These are phyloP conservation scores for Stenodera caucasica DNA, from an alignment of 2,888 invertebrate species.

Conservation along the genomic window DNA sequence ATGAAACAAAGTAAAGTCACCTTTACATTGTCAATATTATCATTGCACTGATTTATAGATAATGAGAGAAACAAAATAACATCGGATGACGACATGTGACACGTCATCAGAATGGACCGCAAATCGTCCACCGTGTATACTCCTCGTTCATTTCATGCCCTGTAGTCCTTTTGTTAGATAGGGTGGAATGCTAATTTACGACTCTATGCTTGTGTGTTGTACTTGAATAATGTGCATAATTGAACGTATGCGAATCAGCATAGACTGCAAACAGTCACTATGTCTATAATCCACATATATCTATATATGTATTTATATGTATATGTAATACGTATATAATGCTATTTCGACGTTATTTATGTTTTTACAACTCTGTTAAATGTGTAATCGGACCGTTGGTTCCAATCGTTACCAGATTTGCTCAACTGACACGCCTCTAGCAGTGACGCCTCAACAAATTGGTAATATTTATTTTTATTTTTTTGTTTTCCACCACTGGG, in stretches of 20 bases:
- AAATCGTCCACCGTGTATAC: conserved; percentile 38
- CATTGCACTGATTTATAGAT: not conserved
- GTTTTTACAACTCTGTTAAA: conserved; percentile 13
- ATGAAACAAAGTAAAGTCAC: not conserved
- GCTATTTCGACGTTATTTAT: not conserved
- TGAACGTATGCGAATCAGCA: conserved; percentile 23
- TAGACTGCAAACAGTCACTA: conserved; percentile 11
- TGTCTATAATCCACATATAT: not conserved
- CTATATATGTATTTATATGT: not conserved
- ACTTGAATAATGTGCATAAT: conserved; percentile 30
- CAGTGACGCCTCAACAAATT: not conserved
- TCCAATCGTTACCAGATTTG: conserved; percentile 5
- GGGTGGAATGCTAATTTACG: conserved; percentile 43
- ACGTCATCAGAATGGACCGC: conserved; percentile 34
- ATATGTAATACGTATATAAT: not conserved
- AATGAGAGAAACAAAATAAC: not conserved
- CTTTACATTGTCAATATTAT: not conserved
- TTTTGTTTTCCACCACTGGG: not conserved
- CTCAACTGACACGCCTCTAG: not conserved
- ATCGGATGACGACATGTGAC: conserved; percentile 19
- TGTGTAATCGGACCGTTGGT: conserved; percentile 2
- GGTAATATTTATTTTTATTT: not conserved
- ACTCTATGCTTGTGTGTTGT: conserved; percentile 23
- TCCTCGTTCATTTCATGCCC: conserved; percentile 38
- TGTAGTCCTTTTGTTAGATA: conserved; percentile 43